Evolutionary conservation across 2,888 invertebrate species (phyloP).

Genomic region (Pristionchus japonicus): DNA sequence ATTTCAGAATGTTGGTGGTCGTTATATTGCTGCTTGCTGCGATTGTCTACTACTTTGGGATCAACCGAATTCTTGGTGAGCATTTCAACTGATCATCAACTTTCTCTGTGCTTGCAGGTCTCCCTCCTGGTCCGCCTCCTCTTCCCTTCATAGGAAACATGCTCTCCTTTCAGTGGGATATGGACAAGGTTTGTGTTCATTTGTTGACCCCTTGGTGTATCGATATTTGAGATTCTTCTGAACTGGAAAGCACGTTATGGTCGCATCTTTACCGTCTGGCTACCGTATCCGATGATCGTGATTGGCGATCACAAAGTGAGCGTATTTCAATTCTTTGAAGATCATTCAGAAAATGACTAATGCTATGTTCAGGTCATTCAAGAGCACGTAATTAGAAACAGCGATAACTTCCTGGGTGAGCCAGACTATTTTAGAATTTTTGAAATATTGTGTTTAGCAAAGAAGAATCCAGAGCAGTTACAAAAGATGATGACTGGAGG

Average conservation of each 20-base stretch:
- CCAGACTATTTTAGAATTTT: neutral
- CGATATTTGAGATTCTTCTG: neutral
- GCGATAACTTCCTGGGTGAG: neutral
- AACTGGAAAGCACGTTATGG: neutral
- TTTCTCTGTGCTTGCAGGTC: neutral
- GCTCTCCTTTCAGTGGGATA: neutral
- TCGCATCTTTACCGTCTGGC: constrained; percentile 3
- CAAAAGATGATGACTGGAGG: neutral
- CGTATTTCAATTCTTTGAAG: neutral
- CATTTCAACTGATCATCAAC: neutral
- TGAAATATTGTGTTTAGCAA: neutral
- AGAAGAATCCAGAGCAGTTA: neutral
- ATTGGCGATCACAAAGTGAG: constrained; percentile 21
- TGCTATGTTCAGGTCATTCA: constrained; percentile 14
- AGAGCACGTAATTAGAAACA: neutral
- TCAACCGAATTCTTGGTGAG: neutral
- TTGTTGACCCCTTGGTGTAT: too few relatives aligned
- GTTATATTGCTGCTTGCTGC: neutral
- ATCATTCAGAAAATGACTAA: too few relatives aligned
- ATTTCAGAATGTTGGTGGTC: neutral
- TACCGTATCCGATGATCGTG: constrained; percentile 2
- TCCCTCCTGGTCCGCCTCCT: constrained; percentile 1
- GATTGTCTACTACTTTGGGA: neutral
- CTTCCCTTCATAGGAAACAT: constrained; percentile 10
- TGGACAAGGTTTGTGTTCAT: neutral